Conservation (phyloP, 2,113 vertebrate species). For the Oceanites oceanicus region DNA sequence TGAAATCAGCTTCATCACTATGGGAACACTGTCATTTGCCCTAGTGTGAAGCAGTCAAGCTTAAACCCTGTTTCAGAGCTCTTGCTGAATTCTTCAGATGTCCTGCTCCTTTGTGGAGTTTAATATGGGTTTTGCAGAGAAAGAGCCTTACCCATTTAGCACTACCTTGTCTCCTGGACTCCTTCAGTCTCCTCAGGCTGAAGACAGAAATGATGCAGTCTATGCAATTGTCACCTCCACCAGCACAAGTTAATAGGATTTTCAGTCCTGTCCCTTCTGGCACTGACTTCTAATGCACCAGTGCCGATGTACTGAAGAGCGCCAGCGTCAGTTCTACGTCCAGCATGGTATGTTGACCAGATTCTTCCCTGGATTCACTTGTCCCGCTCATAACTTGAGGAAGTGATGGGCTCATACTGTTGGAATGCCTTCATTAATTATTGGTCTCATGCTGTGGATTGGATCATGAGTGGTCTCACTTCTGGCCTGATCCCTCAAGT, state of each 20-base stretch:
- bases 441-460: not conserved
- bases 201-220: not conserved
- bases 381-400: not conserved
- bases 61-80: not conserved
- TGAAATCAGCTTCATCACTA: constrained; percentile 8
- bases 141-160: not conserved
- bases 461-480: no score
- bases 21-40: not conserved
- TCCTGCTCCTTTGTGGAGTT: not conserved
- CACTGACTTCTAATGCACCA: not conserved
- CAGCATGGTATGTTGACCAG: not conserved
- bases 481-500: not conserved
- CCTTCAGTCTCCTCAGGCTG: not conserved
- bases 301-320: not conserved
- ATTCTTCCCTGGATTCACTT: not conserved
- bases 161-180: not conserved
- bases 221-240: not conserved
- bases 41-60: not conserved
- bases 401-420: not conserved
- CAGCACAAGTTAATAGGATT: not conserved
- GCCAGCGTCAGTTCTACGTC: not conserved
- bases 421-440: not conserved
- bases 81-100: not conserved
- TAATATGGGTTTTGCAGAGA: not conserved
- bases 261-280: not conserved